Evolutionary conservation across 1,140 invertebrate genomes (phyloP).

Genomic region (Sycobia sp.): DNA sequence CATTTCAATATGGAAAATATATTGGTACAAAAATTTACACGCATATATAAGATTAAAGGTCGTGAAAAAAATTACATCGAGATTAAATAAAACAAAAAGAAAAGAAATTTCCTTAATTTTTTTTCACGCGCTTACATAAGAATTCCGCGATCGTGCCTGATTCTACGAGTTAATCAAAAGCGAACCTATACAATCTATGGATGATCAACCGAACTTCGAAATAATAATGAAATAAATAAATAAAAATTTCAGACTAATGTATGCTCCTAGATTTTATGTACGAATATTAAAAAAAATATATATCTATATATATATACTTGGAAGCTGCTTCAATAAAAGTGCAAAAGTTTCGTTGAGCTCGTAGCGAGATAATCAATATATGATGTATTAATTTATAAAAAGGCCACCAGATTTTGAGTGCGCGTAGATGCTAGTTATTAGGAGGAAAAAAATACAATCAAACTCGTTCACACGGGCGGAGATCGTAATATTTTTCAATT

Average conservation of each 20-base stretch:
- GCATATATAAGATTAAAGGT: too few relatives aligned
- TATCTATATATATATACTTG: too few relatives aligned
- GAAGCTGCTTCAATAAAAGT: conserved; percentile 3
- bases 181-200: neutral
- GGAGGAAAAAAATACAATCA: too few relatives aligned
- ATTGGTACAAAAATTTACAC: too few relatives aligned
- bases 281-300: neutral
- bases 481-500: conserved; percentile 18
- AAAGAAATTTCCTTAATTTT: too few relatives aligned
- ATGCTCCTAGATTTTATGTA: neutral
- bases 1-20: too few relatives aligned
- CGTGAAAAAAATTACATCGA: too few relatives aligned
- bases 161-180: neutral
- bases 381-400: conserved; percentile 22
- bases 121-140: neutral
- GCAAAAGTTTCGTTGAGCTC: conserved; percentile 7
- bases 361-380: conserved; percentile 9
- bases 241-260: neutral
- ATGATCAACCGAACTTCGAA: neutral
- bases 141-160: conserved; percentile 17
- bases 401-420: conserved; percentile 23
- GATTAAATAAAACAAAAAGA: too few relatives aligned
- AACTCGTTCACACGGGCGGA: conserved; percentile 1
- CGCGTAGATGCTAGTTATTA: conserved; percentile 22
- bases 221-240: neutral